Evolutionary conservation across 1,140 invertebrate genomes (phyloP).

Genomic region (Philotrypesis tridentata): DNA sequence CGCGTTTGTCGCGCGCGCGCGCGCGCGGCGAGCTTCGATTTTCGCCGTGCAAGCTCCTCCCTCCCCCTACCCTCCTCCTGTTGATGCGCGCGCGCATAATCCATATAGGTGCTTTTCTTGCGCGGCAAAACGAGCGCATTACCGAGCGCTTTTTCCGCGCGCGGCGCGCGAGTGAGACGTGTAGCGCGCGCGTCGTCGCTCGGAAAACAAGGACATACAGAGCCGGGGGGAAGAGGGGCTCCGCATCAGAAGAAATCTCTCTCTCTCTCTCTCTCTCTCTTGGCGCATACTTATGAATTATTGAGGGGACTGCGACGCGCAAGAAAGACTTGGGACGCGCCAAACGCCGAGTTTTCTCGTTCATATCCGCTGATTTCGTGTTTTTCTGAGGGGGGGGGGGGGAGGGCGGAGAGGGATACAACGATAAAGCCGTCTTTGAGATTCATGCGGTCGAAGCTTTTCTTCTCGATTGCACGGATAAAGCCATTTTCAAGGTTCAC

Average conservation of each 20-base stretch:
- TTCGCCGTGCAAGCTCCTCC: no score
- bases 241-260: constrained; percentile 15
- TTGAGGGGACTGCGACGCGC: neutral
- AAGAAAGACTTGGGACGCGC: constrained; percentile 24
- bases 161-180: constrained; percentile 3
- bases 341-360: constrained; percentile 12
- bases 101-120: no score
- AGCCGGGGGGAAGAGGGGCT: neutral
- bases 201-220: neutral
- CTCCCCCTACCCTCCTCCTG: no score
- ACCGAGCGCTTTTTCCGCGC: neutral
- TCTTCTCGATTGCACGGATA: no score
- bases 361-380: neutral
- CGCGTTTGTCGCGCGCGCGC: no score
- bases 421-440: constrained; percentile 10
- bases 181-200: neutral
- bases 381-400: constrained; percentile 17
- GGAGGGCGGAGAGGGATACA: no score
- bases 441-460: neutral
- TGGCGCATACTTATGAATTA: constrained; percentile 31
- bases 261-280: neutral
- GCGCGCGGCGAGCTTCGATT: no score
- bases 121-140: neutral
- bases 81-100: no score
- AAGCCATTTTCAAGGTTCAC: no score